Conservation (phyloP, 2,113 vertebrate species). For the Nycticorax nycticorax region DNA sequence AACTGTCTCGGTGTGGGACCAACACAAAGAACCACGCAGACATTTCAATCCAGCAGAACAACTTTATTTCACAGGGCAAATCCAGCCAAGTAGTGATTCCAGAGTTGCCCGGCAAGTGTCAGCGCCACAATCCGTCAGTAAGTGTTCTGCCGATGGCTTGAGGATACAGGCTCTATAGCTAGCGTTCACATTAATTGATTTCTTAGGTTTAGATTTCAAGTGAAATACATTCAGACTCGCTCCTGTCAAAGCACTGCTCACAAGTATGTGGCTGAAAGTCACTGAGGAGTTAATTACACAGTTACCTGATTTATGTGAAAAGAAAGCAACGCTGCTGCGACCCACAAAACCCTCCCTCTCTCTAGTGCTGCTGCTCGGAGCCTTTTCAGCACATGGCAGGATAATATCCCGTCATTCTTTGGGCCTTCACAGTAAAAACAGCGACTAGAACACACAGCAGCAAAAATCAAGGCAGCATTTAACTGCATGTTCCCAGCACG, state of each 20-base stretch:
- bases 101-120: neutral
- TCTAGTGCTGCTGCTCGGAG: neutral
- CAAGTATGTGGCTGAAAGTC: neutral
- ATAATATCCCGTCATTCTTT: rapidly evolving
- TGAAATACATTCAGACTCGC: neutral
- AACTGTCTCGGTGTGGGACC: neutral
- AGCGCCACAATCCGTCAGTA: neutral
- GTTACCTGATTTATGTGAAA: neutral
- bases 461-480: neutral
- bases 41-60: neutral
- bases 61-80: slow-evolving; percentile 25
- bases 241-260: neutral
- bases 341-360: neutral
- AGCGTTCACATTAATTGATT: neutral
- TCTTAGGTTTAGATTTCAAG: neutral
- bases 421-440: neutral
- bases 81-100: neutral
- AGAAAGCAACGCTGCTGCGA: neutral
- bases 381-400: neutral
- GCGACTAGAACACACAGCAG: neutral
- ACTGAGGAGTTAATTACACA: neutral
- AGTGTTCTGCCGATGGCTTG: neutral
- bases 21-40: neutral
- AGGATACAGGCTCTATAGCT: neutral
- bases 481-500: neutral